These are phyloP conservation scores for Fissipunctia ypsillon DNA, from an alignment of 2,888 invertebrate genomes.

Conservation along the genomic window DNA sequence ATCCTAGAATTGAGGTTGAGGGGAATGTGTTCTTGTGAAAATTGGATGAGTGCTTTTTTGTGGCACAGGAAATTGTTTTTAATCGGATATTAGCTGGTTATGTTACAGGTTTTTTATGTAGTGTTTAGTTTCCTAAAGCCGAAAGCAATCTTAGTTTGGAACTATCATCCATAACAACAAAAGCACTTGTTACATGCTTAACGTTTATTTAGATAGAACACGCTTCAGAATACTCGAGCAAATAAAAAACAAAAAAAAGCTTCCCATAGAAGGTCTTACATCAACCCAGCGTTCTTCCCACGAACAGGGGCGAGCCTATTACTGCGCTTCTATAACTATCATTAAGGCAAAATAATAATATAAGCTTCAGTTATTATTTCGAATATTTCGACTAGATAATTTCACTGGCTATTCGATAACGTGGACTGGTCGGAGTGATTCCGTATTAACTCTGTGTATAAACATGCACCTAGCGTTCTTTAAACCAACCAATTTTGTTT, in stretches of 20 bases:
- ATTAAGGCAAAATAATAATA: slow-evolving; percentile 86
- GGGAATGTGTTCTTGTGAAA: slow-evolving; percentile 30
- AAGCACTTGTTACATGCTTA: neutral
- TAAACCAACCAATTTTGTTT: slow-evolving; percentile 58
- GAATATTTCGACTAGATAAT: slow-evolving; percentile 82
- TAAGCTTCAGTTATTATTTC: slow-evolving; percentile 82
- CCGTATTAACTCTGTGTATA: slow-evolving; percentile 66
- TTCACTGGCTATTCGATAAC: slow-evolving; percentile 75
- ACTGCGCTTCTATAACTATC: slow-evolving; percentile 83
- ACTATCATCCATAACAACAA: neutral
- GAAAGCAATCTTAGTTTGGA: neutral
- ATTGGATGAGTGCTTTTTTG: slow-evolving; percentile 24
- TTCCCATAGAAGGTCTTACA: slow-evolving; percentile 69
- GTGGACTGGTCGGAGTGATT: slow-evolving; percentile 60
- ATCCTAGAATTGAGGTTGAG: slow-evolving; percentile 45
- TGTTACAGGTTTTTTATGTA: neutral
- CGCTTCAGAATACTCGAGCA: slow-evolving; percentile 31
- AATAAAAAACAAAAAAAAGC: slow-evolving; percentile 46
- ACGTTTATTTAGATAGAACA: slow-evolving; percentile 18
- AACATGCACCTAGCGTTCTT: slow-evolving; percentile 66
- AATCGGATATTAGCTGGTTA: slow-evolving; percentile 18
- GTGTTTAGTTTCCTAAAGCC: neutral
- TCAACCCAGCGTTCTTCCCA: slow-evolving; percentile 78
- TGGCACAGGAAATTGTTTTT: neutral
- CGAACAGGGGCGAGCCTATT: slow-evolving; percentile 82